phyloP scores from a whole-genome alignment of 2,888 invertebrate genomes.

The Rosalia funebris region DNA sequence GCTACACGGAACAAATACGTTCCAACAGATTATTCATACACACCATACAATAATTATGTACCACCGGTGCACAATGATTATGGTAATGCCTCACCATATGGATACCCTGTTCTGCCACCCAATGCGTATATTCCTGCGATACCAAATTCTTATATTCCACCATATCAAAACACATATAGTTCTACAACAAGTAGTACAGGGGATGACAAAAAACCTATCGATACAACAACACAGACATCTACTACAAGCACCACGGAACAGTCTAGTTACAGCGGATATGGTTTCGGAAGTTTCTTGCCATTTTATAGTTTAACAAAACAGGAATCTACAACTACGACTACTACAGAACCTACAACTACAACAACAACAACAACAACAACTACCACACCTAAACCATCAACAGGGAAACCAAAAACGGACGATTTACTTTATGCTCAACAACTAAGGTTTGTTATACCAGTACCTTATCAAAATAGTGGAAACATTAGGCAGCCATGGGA shows the following conservation, averaged over 20 bases:
- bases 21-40: slow-evolving; percentile 3
- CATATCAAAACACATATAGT: slow-evolving; percentile 1
- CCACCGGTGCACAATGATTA: slow-evolving; percentile 5
- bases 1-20: neutral
- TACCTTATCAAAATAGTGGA: slow-evolving; percentile 47
- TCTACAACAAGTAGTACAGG: slow-evolving; percentile 2
- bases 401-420: slow-evolving; percentile 33
- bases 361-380: slow-evolving; percentile 42
- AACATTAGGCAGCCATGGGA: slow-evolving; percentile 51
- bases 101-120: neutral
- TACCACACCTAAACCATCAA: slow-evolving; percentile 31
- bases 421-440: slow-evolving; percentile 51
- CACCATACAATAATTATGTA: slow-evolving; percentile 11
- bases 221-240: slow-evolving; percentile 31
- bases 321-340: slow-evolving; percentile 36
- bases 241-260: slow-evolving; percentile 39
- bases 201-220: slow-evolving; percentile 18
- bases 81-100: slow-evolving; percentile 3
- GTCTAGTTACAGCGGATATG: slow-evolving; percentile 32
- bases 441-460: slow-evolving; percentile 60
- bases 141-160: slow-evolving; percentile 7
- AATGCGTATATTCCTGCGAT: slow-evolving; percentile 5
- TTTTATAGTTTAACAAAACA: slow-evolving; percentile 37
- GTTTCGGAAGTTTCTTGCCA: slow-evolving; percentile 38
- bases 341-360: slow-evolving; percentile 45